Evolutionary conservation across 2,888 invertebrate genomes (phyloP), one percentile per base, ranked within the genome.

Genomic region (Punctoribates punctum): DNA sequence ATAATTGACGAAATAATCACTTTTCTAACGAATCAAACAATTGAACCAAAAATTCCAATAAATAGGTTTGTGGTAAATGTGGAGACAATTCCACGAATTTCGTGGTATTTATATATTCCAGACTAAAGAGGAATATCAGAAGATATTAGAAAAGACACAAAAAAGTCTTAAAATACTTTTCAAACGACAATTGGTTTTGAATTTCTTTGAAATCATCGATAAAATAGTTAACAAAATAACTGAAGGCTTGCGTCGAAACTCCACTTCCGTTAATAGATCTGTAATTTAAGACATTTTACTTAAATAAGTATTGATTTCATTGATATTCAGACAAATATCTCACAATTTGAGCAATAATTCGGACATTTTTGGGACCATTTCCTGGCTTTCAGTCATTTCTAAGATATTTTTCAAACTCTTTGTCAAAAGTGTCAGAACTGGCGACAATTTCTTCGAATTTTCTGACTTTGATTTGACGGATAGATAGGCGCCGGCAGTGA

Each of bases 21-120:
- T 67, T 67, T 11, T 67, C 67, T 23, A 67, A 67, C 23, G 67
- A 20, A n/a, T n/a, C n/a, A n/a, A n/a, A n/a, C n/a, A n/a, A n/a
- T n/a, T n/a, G n/a, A n/a, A n/a, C n/a, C n/a, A n/a, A n/a, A n/a
- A n/a, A n/a, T n/a, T n/a, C n/a, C n/a, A n/a, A n/a, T n/a, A n/a
- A n/a, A n/a, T n/a, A n/a, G n/a, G n/a, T n/a, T n/a, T n/a, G n/a
- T n/a, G n/a, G n/a, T n/a, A n/a, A n/a, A n/a, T n/a, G n/a, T n/a
- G n/a, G n/a, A n/a, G n/a, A n/a, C n/a, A n/a, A n/a, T n/a, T n/a
- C n/a, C n/a, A n/a, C n/a, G n/a, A n/a, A n/a, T n/a, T n/a, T n/a
- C n/a, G n/a, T n/a, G n/a, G n/a, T n/a, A n/a, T n/a, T n/a, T n/a
- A n/a, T n/a, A n/a, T n/a, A n/a, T n/a, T n/a, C n/a, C n/a, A n/a